These are phyloP conservation scores for Gopherus evgoodei DNA, from an alignment of 2,113 vertebrate species.

Conservation along the genomic window DNA sequence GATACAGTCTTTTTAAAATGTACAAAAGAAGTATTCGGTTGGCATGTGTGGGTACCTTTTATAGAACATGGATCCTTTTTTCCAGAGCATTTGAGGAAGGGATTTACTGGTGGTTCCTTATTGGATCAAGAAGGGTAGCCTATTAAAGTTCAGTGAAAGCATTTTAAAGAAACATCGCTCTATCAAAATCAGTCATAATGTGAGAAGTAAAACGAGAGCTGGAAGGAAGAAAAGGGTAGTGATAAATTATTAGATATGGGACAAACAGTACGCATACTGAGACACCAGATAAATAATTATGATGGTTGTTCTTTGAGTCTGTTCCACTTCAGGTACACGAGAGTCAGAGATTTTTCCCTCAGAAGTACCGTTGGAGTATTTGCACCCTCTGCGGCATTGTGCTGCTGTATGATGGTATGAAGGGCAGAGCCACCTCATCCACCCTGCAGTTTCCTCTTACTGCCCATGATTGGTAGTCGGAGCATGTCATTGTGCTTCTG, in stretches of 20 bases:
- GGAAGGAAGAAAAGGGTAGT: background rate
- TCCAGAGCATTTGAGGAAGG: background rate
- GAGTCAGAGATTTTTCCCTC: background rate
- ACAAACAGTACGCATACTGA: background rate
- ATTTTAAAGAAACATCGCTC: background rate
- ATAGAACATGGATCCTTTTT: background rate
- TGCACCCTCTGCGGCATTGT: background rate
- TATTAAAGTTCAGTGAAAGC: background rate
- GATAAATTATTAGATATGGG: background rate
- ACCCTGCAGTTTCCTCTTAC: background rate
- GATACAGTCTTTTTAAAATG: background rate
- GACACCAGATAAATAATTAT: background rate
- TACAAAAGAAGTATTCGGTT: conserved; percentile 17
- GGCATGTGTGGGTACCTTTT: background rate
- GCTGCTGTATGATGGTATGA: background rate
- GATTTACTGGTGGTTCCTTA: background rate
- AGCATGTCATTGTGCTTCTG: background rate
- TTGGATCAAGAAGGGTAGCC: background rate
- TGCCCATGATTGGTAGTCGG: background rate
- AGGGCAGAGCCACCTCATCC: background rate
- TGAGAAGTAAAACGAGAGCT: background rate
- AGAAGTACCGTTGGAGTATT: background rate
- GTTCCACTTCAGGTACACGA: background rate
- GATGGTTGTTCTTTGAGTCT: background rate
- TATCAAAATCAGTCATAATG: background rate